Base-by-base conservation (phyloP, 2,797 vertebrate species). In the Peromyscus nudipes region DNA sequence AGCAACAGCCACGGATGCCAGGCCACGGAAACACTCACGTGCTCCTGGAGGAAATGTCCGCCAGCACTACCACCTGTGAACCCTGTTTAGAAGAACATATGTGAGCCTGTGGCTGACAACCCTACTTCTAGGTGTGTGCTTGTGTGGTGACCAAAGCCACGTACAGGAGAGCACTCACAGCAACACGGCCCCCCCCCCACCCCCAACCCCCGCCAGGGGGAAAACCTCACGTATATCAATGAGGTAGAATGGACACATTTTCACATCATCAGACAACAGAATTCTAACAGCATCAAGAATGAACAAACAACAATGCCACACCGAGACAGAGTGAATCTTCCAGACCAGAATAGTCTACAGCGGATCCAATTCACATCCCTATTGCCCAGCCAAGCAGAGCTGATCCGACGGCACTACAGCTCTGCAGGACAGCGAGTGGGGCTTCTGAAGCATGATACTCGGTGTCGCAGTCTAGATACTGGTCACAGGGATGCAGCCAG, bases 221-320 rank as follows among this genome's bases (percentile, higher is more conserved):
- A 52, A 31, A 79, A 94, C 37, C 27, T 1, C 25, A 94, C 73
- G 37, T 57, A 43, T 52, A 37, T 46, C 40, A 77, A n/a, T n/a
- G 40, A 3, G 25, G 21, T 10, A 94, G 52, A 84, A 43, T 17
- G 49, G 19, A 93, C 60, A 87, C 73, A 86, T 19, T 17, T 23
- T 67, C 27, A 49, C 8, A 82, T 23, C 23, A 60, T 89, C 62
- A 75, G 12, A 92, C 64, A 89, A 19, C 14, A 43, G 60, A 69
- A 96, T 93, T 93, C 64, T 43, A 84, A 93, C 6, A 94, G 65
- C 46, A 82, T 85, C 11, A 2, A 14, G n/a, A 93, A 92, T 81
- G 40, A 95, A 55, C 34, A 46, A 95, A 49, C 34, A 46, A 65
- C n/a, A 86, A 71, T 0, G 19, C 57, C 73, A 79, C 57, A 60